Conservation (phyloP, 1,140 invertebrate species). For the Danaus plexippus region DNA sequence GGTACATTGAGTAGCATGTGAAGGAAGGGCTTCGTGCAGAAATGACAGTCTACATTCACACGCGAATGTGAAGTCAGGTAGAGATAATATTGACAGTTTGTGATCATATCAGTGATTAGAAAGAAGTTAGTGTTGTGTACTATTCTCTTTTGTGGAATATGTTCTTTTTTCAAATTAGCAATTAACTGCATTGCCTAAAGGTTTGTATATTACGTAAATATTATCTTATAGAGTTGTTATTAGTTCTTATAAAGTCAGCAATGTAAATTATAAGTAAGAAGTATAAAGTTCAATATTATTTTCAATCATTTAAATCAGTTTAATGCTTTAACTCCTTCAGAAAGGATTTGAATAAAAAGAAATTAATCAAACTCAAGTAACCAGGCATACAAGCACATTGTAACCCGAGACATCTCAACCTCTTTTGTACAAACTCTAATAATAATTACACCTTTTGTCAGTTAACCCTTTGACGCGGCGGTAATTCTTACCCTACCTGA, state of each 20-base stretch:
- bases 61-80: slow-evolving; percentile 60
- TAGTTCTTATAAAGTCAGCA: too few species aligned
- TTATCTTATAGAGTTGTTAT: too few species aligned
- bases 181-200: too few species aligned
- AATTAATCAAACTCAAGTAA: slow-evolving; percentile 27
- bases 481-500: slow-evolving; percentile 67
- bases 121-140: too few species aligned
- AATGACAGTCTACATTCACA: slow-evolving; percentile 62
- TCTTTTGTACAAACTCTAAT: slow-evolving; percentile 55
- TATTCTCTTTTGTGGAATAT: too few species aligned
- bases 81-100: slow-evolving; percentile 5
- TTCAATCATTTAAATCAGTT: too few species aligned
- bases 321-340: too few species aligned
- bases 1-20: slow-evolving; percentile 64
- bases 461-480: slow-evolving; percentile 61
- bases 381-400: slow-evolving; percentile 29
- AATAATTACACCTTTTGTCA: slow-evolving; percentile 64
- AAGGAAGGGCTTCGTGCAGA: slow-evolving; percentile 66
- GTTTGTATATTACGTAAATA: too few species aligned
- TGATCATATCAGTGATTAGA: too few species aligned
- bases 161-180: too few species aligned
- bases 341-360: slow-evolving; percentile 5
- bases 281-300: too few species aligned
- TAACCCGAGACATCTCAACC: slow-evolving; percentile 45
- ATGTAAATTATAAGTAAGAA: too few species aligned